Evolutionary conservation across 2,797 vertebrate genomes (phyloP), one percentile per base, ranked within the genome.

Genomic region (Coendou prehensilis): DNA sequence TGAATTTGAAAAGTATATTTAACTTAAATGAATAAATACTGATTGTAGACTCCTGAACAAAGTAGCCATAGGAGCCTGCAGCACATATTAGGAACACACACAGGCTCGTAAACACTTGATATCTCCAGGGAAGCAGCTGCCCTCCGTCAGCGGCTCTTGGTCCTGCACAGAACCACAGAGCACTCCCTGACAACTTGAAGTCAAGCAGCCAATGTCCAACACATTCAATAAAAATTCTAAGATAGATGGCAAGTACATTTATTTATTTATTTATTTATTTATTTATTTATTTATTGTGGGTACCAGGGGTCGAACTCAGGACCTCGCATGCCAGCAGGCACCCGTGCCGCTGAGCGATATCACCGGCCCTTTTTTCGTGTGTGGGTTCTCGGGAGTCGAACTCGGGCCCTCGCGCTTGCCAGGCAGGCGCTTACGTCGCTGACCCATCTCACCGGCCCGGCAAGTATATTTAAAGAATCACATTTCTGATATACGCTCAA

Each of bases 11-110:
- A 86, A 63, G 56, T 30, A 84, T 71, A 71, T 75, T 71, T 82
- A 82, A 75, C n/a, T 92, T 79, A 90, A 89, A 52, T 75, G n/a
- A 91, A 63, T 90, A 93, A 71, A 92, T 79, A 47, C 20, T 18
- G 6, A 95, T 79, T 54, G 61, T 79, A 37, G 37, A 93, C 45
- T 94, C 93, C 26, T 22, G 56, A 81, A 84, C 56, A 50, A 57
- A 89, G 45, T 52, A 93, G 15, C 41, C 57, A 67, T 89, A 50
- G 33, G 33, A 88, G 7, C 26, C 37, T 47, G 47, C 15, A 57
- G 73, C 41, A 64, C 22, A 37, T 57, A 50, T 84, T 33, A 69
- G 11, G 56, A 64, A 18, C 50, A 79, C 50, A 33, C 3, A 6
- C n/a, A 18, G 15, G 18, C 79, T 78, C 63, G 50, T 45, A 45